A percentile compares a stretch with the other conserved stretches of the same genome.
phyloP scores from a whole-genome alignment of 2,113 vertebrate species.

The Archilochus colubris region DNA sequence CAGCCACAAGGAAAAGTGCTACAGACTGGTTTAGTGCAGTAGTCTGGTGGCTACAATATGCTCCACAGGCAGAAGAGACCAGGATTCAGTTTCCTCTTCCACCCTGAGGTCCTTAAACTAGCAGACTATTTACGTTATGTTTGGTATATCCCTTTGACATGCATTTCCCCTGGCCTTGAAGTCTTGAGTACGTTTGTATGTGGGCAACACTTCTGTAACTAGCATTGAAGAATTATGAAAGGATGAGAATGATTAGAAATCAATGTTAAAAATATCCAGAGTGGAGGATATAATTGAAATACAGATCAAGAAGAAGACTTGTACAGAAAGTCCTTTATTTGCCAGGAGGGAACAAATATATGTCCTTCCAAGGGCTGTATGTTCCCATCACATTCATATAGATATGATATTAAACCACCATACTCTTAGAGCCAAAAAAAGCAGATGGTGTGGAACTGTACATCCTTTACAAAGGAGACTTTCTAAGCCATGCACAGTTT shows the following conservation, averaged over 20 bases:
- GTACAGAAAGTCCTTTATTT: background rate
- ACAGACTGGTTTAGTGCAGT: background rate
- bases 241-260: background rate
- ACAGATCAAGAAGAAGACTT: background rate
- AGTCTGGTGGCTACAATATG: background rate
- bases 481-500: background rate
- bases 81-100: background rate
- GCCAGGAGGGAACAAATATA: background rate
- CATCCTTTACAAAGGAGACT: background rate
- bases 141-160: background rate
- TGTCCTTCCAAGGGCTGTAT: background rate
- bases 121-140: background rate
- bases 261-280: background rate
- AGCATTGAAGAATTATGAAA: background rate
- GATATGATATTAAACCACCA: background rate
- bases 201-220: background rate
- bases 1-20: background rate
- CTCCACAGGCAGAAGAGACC: background rate
- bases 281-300: background rate
- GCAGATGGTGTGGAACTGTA: background rate
- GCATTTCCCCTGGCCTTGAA: background rate
- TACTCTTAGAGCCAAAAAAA: background rate
- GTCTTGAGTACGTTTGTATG: background rate
- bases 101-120: background rate
- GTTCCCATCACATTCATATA: background rate